Evolutionary conservation across 2,888 invertebrate species (phyloP).

Genomic region (Baronia brevicornis): DNA sequence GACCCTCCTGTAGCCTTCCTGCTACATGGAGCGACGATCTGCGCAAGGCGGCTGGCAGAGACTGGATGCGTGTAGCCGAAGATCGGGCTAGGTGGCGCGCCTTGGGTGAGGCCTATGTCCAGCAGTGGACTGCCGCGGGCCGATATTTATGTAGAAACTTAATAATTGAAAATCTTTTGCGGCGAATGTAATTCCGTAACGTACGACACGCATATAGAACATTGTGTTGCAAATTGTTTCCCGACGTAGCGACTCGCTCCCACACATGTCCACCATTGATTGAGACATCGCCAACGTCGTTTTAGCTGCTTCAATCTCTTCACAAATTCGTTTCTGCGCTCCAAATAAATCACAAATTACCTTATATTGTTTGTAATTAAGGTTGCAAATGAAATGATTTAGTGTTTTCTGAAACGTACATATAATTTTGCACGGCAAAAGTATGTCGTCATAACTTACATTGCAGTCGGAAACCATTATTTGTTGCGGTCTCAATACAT

Average conservation of each 20-base stretch:
- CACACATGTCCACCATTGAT: conserved; percentile 55
- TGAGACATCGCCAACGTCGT: conserved; percentile 63
- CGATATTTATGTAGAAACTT: conserved; percentile 1
- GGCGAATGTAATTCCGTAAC: conserved; percentile 24
- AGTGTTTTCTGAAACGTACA: conserved; percentile 1
- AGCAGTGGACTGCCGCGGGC: too few species aligned
- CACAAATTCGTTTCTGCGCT: conserved; percentile 20
- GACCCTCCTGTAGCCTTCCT: too few species aligned
- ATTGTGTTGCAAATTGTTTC: conserved; percentile 68
- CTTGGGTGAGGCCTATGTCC: too few species aligned
- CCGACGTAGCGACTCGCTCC: conserved; percentile 58
- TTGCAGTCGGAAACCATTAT: conserved; percentile 65
- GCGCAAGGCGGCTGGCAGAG: too few species aligned
- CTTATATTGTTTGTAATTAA: conserved; percentile 14
- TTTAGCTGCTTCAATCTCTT: conserved; percentile 49
- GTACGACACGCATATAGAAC: conserved; percentile 30
- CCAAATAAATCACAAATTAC: conserved; percentile 11
- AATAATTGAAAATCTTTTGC: conserved; percentile 15
- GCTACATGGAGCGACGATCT: too few species aligned
- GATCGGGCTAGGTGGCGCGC: too few species aligned
- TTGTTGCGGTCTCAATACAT: conserved; percentile 64
- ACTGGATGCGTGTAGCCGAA: too few species aligned
- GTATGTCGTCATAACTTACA: conserved; percentile 63
- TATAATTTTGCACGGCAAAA: conserved; percentile 34
- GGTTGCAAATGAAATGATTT: conserved; percentile 15